Base-by-base conservation (phyloP, 64 coral and sea anemone genomes). In the Pachyseris speciosa region DNA sequence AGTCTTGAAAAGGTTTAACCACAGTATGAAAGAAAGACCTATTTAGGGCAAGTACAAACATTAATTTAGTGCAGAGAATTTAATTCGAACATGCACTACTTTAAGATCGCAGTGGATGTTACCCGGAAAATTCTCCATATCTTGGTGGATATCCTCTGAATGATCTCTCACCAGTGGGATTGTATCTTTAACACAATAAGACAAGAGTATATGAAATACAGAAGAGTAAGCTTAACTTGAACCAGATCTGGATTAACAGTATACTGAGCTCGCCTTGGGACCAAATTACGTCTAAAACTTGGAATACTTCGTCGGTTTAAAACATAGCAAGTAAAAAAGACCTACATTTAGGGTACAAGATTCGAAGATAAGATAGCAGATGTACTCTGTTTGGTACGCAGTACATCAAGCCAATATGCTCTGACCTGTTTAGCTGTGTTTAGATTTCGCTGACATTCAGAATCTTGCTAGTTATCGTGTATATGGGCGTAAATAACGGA, bases 111-210 rank as follows among this genome's bases (percentile, higher is more conserved):
- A 81, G 77, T 81, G 52, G 53, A 81, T 81, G 77, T 81, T 81
- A 81, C 77, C 77, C 77, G 33, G 52, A 61, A 20, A 81, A 81
- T 81, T 81, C 77, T 81, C 77, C 77, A 63, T 81, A 81, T 81
- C 77, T 81, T 81, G 51, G 48, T 81, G 51, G 77, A 81, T 81
- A 81, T 81, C 77, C 51, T 81, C 77, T 81, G 77, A 63, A 63
- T 51, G 49, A 79, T 81, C 77, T 81, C 52, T 81, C 77, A 40
- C 53, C 53, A 53, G 19, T 61, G 53, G 51, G 53, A 81, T 28
- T 81, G 77, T 61, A 81, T 81, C 77, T 81, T 81, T 81, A 81
- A 81, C 53, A 81, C 77, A 81, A 81, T 13, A 81, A 81, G 51
- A 81, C 20, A 81, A 81, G 33, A 81, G 67, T 71, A 15, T 19